Conservation (phyloP, 2,888 invertebrate genomes). For the Synanthedon andrenaeformis region DNA sequence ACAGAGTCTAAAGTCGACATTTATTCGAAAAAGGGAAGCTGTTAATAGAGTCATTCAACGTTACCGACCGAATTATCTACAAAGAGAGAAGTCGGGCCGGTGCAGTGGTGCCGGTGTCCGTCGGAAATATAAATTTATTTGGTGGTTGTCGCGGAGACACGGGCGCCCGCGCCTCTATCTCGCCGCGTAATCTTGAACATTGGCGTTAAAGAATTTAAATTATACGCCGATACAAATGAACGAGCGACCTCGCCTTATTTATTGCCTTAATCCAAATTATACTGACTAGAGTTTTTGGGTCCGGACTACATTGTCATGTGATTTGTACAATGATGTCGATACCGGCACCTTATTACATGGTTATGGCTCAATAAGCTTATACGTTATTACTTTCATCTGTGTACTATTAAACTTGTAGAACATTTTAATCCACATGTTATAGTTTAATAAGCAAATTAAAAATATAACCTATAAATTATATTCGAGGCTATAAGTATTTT, state of each 20-base stretch:
- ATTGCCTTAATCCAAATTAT: conserved; percentile 67
- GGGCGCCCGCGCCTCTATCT: conserved; percentile 66
- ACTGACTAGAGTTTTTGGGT: conserved; percentile 59
- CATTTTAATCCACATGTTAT: neutral
- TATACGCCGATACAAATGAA: conserved; percentile 70
- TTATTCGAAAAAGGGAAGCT: conserved; percentile 70
- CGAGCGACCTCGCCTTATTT: conserved; percentile 62
- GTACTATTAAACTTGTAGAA: neutral
- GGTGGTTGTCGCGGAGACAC: conserved; percentile 61
- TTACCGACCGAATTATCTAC: conserved; percentile 69
- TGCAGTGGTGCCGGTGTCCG: conserved; percentile 47
- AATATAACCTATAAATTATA: too few relatives aligned
- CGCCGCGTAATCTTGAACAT: conserved; percentile 68
- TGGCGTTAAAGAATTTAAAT: conserved; percentile 72
- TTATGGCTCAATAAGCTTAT: conserved; percentile 3
- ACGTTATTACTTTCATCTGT: neutral
- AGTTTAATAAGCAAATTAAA: too few relatives aligned
- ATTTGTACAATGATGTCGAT: conserved; percentile 41
- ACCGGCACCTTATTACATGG: conserved; percentile 20
- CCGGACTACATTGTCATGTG: conserved; percentile 49
- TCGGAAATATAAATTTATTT: conserved; percentile 71
- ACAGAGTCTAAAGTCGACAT: conserved; percentile 54
- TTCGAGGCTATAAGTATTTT: too few relatives aligned
- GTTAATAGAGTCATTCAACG: conserved; percentile 71
- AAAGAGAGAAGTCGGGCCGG: conserved; percentile 57